phyloP scores from a whole-genome alignment of 2,888 invertebrate species.

The Xestia sexstrigata region DNA sequence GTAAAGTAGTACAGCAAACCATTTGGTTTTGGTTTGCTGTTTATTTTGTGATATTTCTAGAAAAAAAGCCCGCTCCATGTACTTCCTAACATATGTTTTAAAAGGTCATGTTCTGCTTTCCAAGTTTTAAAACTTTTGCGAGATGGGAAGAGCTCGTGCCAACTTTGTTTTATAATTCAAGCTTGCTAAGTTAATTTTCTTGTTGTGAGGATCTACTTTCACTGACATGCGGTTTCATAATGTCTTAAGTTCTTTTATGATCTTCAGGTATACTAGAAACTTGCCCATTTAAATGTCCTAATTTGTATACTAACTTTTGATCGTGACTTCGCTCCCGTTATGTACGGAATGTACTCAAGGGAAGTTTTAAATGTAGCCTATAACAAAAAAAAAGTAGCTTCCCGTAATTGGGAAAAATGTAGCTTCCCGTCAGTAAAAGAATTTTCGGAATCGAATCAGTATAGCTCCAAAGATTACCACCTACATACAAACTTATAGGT shows the following conservation, averaged over 20 bases:
- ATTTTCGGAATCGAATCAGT: too few relatives aligned
- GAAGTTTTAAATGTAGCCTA: too few relatives aligned
- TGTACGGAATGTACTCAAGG: too few relatives aligned
- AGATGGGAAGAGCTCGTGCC: neutral
- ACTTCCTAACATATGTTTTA: neutral
- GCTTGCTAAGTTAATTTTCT: slow-evolving; percentile 3
- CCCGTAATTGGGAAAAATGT: too few relatives aligned
- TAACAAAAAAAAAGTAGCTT: too few relatives aligned
- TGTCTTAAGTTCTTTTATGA: neutral
- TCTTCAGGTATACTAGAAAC: neutral
- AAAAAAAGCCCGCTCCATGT: neutral
- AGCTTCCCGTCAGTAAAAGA: too few relatives aligned
- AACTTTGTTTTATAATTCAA: slow-evolving; percentile 17
- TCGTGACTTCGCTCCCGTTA: too few relatives aligned
- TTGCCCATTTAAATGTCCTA: neutral
- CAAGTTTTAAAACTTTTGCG: slow-evolving; percentile 17
- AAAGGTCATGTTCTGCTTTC: slow-evolving; percentile 4
- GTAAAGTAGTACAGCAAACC: too few relatives aligned
- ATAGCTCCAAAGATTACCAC: too few relatives aligned
- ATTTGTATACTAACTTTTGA: neutral
- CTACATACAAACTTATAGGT: too few relatives aligned
- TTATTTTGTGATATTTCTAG: slow-evolving; percentile 2
- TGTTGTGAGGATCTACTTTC: slow-evolving; percentile 1
- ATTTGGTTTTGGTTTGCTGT: neutral
- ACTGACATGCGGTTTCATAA: neutral